Conservation (phyloP, 2,113 vertebrate species). For the Rousettus leschenaultii region DNA sequence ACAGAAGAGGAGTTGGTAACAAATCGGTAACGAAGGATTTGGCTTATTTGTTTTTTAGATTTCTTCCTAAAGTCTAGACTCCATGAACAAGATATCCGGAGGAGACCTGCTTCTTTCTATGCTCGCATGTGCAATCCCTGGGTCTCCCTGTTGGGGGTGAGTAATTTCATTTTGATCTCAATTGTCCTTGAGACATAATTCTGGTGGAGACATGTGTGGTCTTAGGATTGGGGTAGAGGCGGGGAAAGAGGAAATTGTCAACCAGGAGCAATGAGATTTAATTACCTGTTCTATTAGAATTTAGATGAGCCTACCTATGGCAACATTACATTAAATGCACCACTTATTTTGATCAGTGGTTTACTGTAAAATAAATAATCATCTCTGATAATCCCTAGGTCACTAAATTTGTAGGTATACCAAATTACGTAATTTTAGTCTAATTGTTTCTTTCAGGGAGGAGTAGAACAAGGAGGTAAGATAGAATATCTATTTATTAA, state of each 20-base stretch:
- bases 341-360: slow-evolving; percentile 29
- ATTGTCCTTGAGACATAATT: neutral
- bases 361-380: slow-evolving; percentile 24
- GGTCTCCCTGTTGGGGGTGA: slow-evolving; percentile 92
- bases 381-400: neutral
- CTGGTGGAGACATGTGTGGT: neutral
- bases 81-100: slow-evolving; percentile 83
- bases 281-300: slow-evolving; percentile 32
- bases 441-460: neutral
- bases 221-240: neutral
- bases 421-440: neutral
- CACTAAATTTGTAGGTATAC: neutral
- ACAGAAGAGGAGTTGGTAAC: neutral
- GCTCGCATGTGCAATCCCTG: slow-evolving; percentile 91
- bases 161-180: slow-evolving; percentile 68
- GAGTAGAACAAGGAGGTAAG: neutral
- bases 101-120: slow-evolving; percentile 83
- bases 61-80: slow-evolving; percentile 79
- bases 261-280: slow-evolving; percentile 14
- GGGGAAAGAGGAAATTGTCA: neutral
- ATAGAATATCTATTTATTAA: neutral
- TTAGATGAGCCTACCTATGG: neutral
- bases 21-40: slow-evolving; percentile 6
- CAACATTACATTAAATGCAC: slow-evolving; percentile 23
- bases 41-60: slow-evolving; percentile 75